These are phyloP conservation scores for Orthonyx spaldingii DNA, from an alignment of 2,113 vertebrate genomes.

Conservation along the genomic window DNA sequence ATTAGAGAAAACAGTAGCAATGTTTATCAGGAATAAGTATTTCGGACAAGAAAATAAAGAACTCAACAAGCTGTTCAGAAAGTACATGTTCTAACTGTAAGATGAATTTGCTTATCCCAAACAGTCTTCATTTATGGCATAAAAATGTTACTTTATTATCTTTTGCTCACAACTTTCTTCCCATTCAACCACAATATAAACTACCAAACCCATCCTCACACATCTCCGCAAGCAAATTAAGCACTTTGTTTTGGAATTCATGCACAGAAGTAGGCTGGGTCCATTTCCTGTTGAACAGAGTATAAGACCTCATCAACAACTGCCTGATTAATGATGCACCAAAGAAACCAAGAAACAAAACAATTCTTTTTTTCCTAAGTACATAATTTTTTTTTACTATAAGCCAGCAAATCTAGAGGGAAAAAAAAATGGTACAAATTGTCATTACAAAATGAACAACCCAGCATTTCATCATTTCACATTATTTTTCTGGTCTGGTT, in stretches of 20 bases:
- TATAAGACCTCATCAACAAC: constrained; percentile 34
- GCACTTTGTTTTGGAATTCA: constrained; percentile 5
- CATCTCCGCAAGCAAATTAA: background rate
- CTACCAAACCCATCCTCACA: background rate
- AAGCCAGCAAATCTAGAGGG: background rate
- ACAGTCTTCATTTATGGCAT: background rate
- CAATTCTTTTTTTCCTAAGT: background rate
- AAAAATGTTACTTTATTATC: background rate
- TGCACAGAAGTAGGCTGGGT: background rate
- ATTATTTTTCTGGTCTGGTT: background rate
- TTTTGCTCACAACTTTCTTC: background rate
- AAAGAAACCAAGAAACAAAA: constrained; percentile 22
- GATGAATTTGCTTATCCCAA: background rate
- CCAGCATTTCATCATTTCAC: background rate
- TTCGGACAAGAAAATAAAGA: background rate
- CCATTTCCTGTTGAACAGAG: constrained; percentile 15
- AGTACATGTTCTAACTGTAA: background rate
- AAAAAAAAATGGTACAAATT: background rate
- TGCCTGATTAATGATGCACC: constrained; percentile 22
- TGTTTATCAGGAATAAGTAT: background rate
- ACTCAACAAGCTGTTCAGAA: background rate
- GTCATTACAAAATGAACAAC: background rate
- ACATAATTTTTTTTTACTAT: background rate
- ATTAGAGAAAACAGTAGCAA: background rate
- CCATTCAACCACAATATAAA: background rate